These are phyloP conservation scores for Zoanthus solanderi DNA, from an alignment of 92 coral and sea anemone species.

Conservation along the genomic window DNA sequence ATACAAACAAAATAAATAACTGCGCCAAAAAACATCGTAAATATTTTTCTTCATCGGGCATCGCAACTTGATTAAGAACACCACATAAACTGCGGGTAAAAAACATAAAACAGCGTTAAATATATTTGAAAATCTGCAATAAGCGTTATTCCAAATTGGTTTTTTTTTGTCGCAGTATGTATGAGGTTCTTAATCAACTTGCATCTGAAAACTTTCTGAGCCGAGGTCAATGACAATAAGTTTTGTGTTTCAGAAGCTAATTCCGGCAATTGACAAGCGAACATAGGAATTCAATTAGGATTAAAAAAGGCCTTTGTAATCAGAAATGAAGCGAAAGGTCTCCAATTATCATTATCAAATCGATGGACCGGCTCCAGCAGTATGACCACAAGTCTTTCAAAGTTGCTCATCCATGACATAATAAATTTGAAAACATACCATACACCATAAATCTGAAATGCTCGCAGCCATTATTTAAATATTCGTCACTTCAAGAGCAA, in stretches of 20 bases:
- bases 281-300: not conserved
- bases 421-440: not conserved
- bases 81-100: too few relatives aligned
- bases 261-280: not conserved
- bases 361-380: conserved; percentile 1
- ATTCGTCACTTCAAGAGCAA: not conserved
- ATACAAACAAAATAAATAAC: too few relatives aligned
- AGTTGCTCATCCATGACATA: not conserved
- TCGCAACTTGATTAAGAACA: too few relatives aligned
- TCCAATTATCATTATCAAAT: not conserved
- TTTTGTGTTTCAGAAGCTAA: not conserved
- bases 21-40: too few relatives aligned
- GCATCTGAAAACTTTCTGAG: not conserved
- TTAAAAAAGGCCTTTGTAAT: not conserved
- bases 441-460: not conserved
- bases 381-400: not conserved
- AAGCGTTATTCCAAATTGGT: too few relatives aligned
- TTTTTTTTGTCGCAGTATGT: too few relatives aligned
- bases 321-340: not conserved
- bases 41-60: too few relatives aligned
- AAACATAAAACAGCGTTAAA: too few relatives aligned
- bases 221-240: not conserved
- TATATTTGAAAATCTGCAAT: too few relatives aligned
- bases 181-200: too few relatives aligned
- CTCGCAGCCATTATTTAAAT: not conserved